These are phyloP conservation scores for Pasiphila rectangulata DNA, from an alignment of 2,888 invertebrate genomes.

Conservation along the genomic window DNA sequence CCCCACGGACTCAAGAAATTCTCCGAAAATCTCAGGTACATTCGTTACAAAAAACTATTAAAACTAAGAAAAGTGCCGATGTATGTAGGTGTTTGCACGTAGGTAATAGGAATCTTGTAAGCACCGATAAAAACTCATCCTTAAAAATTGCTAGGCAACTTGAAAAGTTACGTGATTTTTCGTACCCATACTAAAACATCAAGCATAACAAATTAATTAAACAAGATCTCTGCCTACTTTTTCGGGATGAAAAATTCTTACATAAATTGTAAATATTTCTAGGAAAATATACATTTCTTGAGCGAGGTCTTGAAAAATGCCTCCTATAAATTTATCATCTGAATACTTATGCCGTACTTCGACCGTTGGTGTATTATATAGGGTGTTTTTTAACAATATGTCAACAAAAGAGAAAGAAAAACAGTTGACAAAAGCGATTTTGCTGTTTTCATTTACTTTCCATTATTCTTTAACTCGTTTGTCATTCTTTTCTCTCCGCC, in stretches of 20 bases:
- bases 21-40: no score
- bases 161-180: conserved; percentile 3
- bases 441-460: conserved; percentile 76
- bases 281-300: conserved; percentile 35
- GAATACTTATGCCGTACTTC: conserved; percentile 49
- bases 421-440: conserved; percentile 73
- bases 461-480: conserved; percentile 77
- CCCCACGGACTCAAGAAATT: no score
- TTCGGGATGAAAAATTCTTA: conserved; percentile 28
- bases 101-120: neutral
- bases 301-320: conserved; percentile 37
- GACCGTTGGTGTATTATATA: conserved; percentile 43
- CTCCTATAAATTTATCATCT: conserved; percentile 42
- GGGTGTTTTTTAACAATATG: conserved; percentile 51
- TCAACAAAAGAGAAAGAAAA: conserved; percentile 58
- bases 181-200: conserved; percentile 12
- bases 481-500: conserved; percentile 71
- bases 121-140: neutral
- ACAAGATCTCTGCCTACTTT: conserved; percentile 18
- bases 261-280: conserved; percentile 30
- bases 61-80: no score
- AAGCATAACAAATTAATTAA: conserved; percentile 24
- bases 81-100: no score
- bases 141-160: neutral
- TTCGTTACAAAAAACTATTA: no score